These are phyloP conservation scores for Argopecten irradians DNA, from an alignment of 1,140 invertebrate genomes.

Conservation along the genomic window DNA sequence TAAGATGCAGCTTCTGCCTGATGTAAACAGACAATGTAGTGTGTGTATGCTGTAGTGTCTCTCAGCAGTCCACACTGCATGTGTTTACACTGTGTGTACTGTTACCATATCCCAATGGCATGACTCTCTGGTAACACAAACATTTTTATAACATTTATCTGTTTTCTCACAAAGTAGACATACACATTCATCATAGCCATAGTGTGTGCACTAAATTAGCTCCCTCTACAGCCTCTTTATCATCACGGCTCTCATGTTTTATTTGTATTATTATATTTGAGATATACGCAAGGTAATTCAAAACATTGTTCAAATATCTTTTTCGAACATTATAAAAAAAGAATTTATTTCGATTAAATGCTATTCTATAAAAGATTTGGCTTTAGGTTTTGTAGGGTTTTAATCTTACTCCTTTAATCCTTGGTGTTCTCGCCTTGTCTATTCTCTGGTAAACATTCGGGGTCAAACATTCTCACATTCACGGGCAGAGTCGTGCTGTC, in stretches of 20 bases:
- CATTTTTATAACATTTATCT: slow-evolving; percentile 1
- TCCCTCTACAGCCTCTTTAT: not conserved
- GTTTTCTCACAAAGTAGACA: slow-evolving; percentile 10
- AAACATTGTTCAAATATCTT: not conserved
- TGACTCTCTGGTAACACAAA: not conserved
- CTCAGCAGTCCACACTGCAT: not conserved
- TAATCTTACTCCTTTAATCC: not conserved
- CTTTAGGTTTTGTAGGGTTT: not conserved
- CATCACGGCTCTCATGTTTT: not conserved
- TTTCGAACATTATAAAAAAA: not conserved
- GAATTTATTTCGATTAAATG: not conserved
- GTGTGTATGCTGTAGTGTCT: not conserved
- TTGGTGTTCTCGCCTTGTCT: not conserved
- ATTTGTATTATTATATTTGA: not conserved
- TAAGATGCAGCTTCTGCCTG: too few relatives aligned
- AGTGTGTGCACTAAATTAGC: not conserved
- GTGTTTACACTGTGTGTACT: not conserved
- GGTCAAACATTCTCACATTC: not conserved
- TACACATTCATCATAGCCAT: not conserved
- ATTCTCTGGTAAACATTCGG: not conserved
- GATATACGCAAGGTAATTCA: not conserved
- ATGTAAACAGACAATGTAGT: too few relatives aligned
- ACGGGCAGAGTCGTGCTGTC: not conserved
- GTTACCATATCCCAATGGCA: not conserved
- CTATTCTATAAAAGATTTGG: not conserved